Base-by-base conservation (phyloP, 2,888 invertebrate species). In the Lagria hirta region DNA sequence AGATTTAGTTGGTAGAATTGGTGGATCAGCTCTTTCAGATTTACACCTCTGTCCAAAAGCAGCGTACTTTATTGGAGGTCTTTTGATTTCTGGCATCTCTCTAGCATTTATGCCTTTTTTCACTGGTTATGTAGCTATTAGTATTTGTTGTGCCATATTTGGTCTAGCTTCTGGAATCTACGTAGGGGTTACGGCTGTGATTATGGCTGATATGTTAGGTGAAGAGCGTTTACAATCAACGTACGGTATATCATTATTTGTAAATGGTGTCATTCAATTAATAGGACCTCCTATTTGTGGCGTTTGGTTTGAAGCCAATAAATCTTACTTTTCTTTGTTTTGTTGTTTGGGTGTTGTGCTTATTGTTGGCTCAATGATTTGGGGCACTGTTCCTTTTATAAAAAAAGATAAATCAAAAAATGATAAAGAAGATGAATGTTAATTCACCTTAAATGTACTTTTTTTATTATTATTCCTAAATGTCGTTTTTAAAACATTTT, bases 131-230 rank as follows among this genome's bases (percentile, higher is more conserved):
- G 64, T 71, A 0, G 74, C 77, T 29, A 77, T 88, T 1, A 80
- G 84, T 32, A 73, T 78, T 15, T 84, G 83, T 62, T 90, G 89
- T 67, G 81, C 83, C 0, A 62, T 86, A 1, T 91, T 90, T 61
- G 91, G 91, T 1, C 71, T 91, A 8, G 85, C 89, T 2, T 89
- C 90, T 0, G 91, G 91, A 5, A 80, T 86, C 2, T 91, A 90
- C 65, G 88, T 89, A 0, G 91, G 91, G 2, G 84, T 91, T 7
- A 89, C 89, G 0, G 89, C 91, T 1, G 82, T 91, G 21, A 88
- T 90, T 2, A 88, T 91, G 87, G 88, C 89, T 0, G 90, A 91
- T 62, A 83, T 90, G 83, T 65, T 91, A 3, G 91, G 91, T 0
- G 84, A 86, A 0, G 89, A 91, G 54, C 76, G 87, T n/a, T 69